These are phyloP conservation scores for Clivina fossor DNA, from an alignment of 2,888 invertebrate species.

Conservation along the genomic window DNA sequence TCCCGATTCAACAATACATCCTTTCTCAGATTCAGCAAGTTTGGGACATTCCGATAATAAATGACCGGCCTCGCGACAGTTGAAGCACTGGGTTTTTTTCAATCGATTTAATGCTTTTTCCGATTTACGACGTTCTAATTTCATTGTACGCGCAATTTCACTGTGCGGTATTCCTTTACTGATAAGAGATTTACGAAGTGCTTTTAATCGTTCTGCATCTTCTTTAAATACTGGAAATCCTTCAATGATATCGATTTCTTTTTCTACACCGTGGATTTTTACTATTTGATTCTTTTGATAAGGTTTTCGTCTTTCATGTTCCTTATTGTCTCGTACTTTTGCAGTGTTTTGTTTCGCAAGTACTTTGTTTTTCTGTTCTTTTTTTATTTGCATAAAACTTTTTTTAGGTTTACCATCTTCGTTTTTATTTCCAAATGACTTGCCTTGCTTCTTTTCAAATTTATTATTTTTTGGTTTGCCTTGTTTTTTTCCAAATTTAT, in stretches of 20 bases:
- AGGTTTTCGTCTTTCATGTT: slow-evolving; percentile 55
- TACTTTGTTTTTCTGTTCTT: slow-evolving; percentile 40
- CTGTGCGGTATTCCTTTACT: slow-evolving; percentile 68
- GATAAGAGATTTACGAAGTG: slow-evolving; percentile 65
- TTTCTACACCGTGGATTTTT: slow-evolving; percentile 64
- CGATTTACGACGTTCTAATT: slow-evolving; percentile 69
- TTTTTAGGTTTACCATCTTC: slow-evolving; percentile 19
- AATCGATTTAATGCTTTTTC: slow-evolving; percentile 70
- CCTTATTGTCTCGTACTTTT: slow-evolving; percentile 44
- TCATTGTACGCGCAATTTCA: slow-evolving; percentile 67
- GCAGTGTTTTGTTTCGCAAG: slow-evolving; percentile 41
- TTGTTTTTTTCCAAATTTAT: slow-evolving; percentile 43
- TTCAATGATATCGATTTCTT: slow-evolving; percentile 65
- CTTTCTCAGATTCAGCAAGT: slow-evolving; percentile 58
- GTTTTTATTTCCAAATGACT: slow-evolving; percentile 21
- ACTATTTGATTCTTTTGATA: slow-evolving; percentile 48
- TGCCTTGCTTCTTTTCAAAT: slow-evolving; percentile 18
- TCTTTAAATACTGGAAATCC: slow-evolving; percentile 72
- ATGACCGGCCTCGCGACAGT: slow-evolving; percentile 79
- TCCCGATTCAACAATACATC: slow-evolving; percentile 50
- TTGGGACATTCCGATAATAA: slow-evolving; percentile 80
- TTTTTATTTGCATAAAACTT: slow-evolving; percentile 23
- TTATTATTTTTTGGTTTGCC: slow-evolving; percentile 37
- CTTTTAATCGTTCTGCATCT: slow-evolving; percentile 66
- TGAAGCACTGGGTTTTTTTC: slow-evolving; percentile 74